Base-by-base conservation (phyloP, 2,888 invertebrate species). In the Mongoloraphidia duomilia region DNA sequence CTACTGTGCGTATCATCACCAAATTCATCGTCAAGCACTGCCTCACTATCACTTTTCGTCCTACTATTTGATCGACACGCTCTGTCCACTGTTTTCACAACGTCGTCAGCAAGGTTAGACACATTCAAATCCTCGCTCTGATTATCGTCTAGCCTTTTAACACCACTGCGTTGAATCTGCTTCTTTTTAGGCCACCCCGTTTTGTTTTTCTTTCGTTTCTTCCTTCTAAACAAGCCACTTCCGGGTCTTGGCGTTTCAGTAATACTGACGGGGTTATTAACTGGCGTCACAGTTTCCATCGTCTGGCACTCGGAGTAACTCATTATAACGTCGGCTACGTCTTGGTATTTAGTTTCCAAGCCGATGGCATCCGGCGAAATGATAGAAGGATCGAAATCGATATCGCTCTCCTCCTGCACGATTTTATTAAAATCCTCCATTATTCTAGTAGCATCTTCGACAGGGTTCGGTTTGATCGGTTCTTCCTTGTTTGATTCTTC, bases 101-200 rank as follows among this genome's bases (percentile, higher is more conserved):
- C 43, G 33, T 17, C 46, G 26, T 47, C 44, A 35, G 37, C 33
- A 41, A 35, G 42, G 35, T 39, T 45, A 33, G 34, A 26, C 46
- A 46, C 52, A 14, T 51, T 44, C 8, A 49, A 49, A 12, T 50
- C 50, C 34, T 45, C 49, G 35, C 40, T 43, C 37, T 53, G 49
- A 47, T 52, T 56, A 44, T 67, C 59, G 0, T 67, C 67, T 33
- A 52, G 50, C 46, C 58, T 58, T 47, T 70, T 71, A 54, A 69
- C 71, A 10, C 54, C 57, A n/a, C 52, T 38, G 8, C 55, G 50
- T 47, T 26, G 26, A 26, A 60, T 56, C 54, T 66, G 72, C 60
- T 63, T 73, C 60, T 75, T 73, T 62, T 70, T 72, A 0, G 89
- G 89, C 89, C 89, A 89, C 9, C 89, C 89, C 0, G 89, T 89